Base-by-base conservation (phyloP, 2,888 invertebrate genomes). In the Theodoxus fluviatilis region DNA sequence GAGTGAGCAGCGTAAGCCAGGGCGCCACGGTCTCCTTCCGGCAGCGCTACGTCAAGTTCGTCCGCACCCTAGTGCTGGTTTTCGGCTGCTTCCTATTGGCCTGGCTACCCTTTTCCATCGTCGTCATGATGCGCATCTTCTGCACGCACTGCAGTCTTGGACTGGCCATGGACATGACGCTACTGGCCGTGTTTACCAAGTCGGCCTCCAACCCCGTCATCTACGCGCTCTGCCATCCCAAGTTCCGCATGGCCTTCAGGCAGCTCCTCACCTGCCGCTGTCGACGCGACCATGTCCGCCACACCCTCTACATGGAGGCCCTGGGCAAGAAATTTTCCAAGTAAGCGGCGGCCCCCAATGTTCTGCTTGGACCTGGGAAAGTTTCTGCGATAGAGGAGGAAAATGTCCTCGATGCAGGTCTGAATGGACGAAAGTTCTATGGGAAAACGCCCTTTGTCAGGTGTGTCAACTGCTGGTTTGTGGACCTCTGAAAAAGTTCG, bases 141-240 rank as follows among this genome's bases (percentile, higher is more conserved):
- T 68, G 68, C 38, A 28, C 9, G 7, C 28, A 9, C 38, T 68
- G 68, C 25, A 2, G 35, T 35, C n/a, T 68, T 37, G 38, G 25
- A 55, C 57, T 57, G 57, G 37, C 40, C 40, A 37, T 68, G 7
- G 57, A 68, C 57, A 57, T 57, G 4, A 57, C 37, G 7, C 37
- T 68, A 35, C 55, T 68, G 55, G 40, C 57, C 9, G 68, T 57
- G 2, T 68, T 68, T 43, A 57, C 37, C 22, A 55, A 68, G 57
- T 68, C 68, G 2, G 57, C n/a, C 18, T 25, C 57, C 40, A 68
- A 68, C 57, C 68, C 68, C 6, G 38, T 68, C 57, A 33, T 68
- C 4, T 68, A 68, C 68, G 68, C 68, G 2, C 57, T 68, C 12
- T 68, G 57, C 40, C 68, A 57, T n/a, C 38, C 40, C 18, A 38